Base-by-base conservation (phyloP, 2,888 invertebrate species). In the Tenodera sinensis region DNA sequence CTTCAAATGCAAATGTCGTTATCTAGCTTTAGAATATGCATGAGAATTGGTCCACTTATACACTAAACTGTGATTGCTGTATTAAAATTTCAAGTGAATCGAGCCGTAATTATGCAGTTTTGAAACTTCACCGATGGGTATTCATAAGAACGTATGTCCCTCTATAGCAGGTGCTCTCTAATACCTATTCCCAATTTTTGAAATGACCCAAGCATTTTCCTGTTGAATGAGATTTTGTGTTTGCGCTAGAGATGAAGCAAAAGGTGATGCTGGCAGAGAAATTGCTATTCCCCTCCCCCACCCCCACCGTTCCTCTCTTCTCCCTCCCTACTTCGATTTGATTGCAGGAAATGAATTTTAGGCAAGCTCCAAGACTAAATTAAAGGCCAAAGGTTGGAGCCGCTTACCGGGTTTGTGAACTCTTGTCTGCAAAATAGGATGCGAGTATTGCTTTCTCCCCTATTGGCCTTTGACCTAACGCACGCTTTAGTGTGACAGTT, bases 301-400 rank as follows among this genome's bases (percentile, higher is more conserved):
- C 30, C 30, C 4, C n/a, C n/a, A n/a, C n/a, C n/a, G n/a, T 20
- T 54, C 28, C 84, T 25, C 12, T 2, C 25, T 84, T 84, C 30
- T 4, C 28, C 34, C 25, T 27, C 85, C 27, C n/a, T 27, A 42
- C 12, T 47, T 85, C n/a, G 12, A 47, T 54, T 85, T 85, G 85
- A 47, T 47, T 25, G 47, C 85, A 85, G 85, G 85, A 85, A 85
- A 85, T 85, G 85, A 85, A 85, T 85, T 85, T 85, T 85, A 54
- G 85, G 54, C 54, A 85, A 85, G 47, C 85, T 54, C 12, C 15
- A 85, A n/a, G 27, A n/a, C 85, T 85, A 85, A 47, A 85, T 47
- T 85, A 85, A 85, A 54, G 85, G n/a, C 14, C 27, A 85, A 27
- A 42, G 47, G 85, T 71, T 71, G 3, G 6, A 71, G 15, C 3